Evolutionary conservation across 2,113 vertebrate species (phyloP), one percentile per base, ranked within the genome.

Genomic region (Pholis gunnellus): DNA sequence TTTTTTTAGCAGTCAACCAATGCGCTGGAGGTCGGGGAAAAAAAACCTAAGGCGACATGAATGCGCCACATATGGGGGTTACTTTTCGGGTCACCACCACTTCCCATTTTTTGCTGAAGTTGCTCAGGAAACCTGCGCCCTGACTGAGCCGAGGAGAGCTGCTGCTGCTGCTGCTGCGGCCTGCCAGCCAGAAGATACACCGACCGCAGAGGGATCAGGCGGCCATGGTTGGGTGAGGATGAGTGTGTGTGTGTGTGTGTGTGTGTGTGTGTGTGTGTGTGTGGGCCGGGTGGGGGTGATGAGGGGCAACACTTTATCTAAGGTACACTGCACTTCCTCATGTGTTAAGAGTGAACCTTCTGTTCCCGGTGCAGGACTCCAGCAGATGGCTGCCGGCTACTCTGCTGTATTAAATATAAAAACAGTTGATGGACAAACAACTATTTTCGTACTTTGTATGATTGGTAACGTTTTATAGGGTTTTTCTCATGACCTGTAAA

Each of bases 251-350:
- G 57, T 44, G 50, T 52, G 54, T 60, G 81, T 79, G 65, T 56
- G 70, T n/a, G 60, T 54, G 73, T 54, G 86, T 78, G 74, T 76
- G 79, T 75, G 73, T 14, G 86, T 72, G 83, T 67, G 78, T 61
- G 52, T 52, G 40, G 7, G 59, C 4, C 1, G 38, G 36, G 72
- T 46, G 22, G 54, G 46, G 34, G 54, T 38, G 50, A 9, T 70
- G 36, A 69, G 81, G 82, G 85, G 74, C 66, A 76, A 81, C 83
- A 60, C 75, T 79, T 90, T 94, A 95, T 94, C 92, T 91, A 81
- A 91, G 89, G 90, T 92, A 88, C 89, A 91, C 88, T 88, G 87
- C 86, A 90, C 92, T 94, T 94, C 93, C 93, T 94, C 81, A 31
- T 91, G 78, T 87, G 86, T 83, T 86, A 56, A 74, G 80, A 74